Percentiles rank a stretch among this genome's conserved stretches.
Evolutionary conservation across 1,140 invertebrate species (phyloP).

Genomic region (Arctopsyche grandis): DNA sequence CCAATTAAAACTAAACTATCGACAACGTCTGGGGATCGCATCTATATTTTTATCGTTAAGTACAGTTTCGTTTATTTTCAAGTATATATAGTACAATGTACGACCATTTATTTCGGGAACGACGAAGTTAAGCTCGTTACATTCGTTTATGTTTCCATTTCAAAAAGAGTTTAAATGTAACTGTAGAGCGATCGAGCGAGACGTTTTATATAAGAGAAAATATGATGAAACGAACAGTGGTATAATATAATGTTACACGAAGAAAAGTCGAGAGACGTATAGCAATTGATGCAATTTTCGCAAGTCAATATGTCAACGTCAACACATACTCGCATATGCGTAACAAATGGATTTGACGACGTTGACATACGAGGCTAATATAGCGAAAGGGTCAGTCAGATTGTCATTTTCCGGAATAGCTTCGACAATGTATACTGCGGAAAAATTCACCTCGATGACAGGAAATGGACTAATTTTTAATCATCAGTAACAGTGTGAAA

Average conservation of each 20-base stretch:
- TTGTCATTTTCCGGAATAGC: neutral
- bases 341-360: neutral
- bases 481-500: too few species aligned
- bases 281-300: neutral
- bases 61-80: neutral
- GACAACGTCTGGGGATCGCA: neutral
- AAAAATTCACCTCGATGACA: neutral
- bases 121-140: conserved; percentile 23
- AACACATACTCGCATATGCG: neutral
- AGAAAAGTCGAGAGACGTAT: neutral
- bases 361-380: neutral
- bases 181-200: neutral
- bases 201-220: neutral
- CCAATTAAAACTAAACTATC: neutral
- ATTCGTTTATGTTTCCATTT: neutral
- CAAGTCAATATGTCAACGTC: neutral
- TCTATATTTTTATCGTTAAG: neutral
- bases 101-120: conserved; percentile 31
- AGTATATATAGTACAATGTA: too few species aligned
- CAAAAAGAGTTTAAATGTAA: neutral
- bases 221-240: too few species aligned
- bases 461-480: neutral
- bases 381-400: neutral
- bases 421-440: neutral
- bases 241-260: too few species aligned